Percentiles rank a stretch among this genome's conserved stretches.
These are phyloP conservation scores for Stenichneumon culpator DNA, from an alignment of 2,888 invertebrate genomes.

Conservation along the genomic window DNA sequence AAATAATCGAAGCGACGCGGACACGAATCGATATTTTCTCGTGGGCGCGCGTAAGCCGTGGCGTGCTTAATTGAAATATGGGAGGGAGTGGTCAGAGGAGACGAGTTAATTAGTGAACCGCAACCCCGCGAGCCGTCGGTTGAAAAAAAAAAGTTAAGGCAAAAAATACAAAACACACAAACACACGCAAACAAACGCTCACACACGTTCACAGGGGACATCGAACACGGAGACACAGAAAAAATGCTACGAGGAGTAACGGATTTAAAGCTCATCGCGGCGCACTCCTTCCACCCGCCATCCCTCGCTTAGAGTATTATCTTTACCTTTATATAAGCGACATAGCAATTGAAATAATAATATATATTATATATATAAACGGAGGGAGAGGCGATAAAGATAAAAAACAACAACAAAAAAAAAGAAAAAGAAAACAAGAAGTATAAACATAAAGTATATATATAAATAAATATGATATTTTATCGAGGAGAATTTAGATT, in stretches of 20 bases:
- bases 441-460: conserved; percentile 67
- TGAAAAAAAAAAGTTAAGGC: conserved; percentile 28
- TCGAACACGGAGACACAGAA: conserved; percentile 43
- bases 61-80: conserved; percentile 51
- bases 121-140: conserved; percentile 65
- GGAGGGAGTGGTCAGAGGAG: conserved; percentile 42
- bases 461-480: conserved; percentile 78
- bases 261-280: conserved; percentile 70
- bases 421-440: conserved; percentile 50
- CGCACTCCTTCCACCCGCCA: conserved; percentile 80
- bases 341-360: conserved; percentile 82
- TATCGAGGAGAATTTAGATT: conserved; percentile 83
- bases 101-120: conserved; percentile 58
- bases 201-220: conserved; percentile 60
- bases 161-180: conserved; percentile 17
- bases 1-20: conserved; percentile 21
- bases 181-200: conserved; percentile 22
- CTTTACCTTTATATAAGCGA: conserved; percentile 82
- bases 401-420: conserved; percentile 27
- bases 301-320: conserved; percentile 83
- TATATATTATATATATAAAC: conserved; percentile 76
- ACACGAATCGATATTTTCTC: conserved; percentile 45
- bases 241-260: conserved; percentile 50
- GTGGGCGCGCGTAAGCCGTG: conserved; percentile 34
- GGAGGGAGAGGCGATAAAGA: conserved; percentile 39